Evolutionary conservation across 1,140 invertebrate species (phyloP), one percentile per base, ranked within the genome.

Genomic region (Drosophila orosa): DNA sequence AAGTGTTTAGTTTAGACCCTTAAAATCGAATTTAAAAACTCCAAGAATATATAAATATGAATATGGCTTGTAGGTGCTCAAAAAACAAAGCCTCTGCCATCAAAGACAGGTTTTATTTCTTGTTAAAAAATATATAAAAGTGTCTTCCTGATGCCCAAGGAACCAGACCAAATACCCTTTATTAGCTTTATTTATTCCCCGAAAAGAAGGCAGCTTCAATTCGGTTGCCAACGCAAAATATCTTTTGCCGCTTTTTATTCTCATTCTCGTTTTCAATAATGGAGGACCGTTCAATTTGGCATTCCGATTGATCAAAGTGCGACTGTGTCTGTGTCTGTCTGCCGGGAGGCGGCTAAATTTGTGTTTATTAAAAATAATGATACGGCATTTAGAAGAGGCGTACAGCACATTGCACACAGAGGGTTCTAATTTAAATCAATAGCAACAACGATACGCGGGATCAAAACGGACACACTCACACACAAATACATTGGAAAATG

Each of bases 311-410:
- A 78, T 78, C 76, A 78, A 78, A 78, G 76, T 52, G 47, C 19
- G 24, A 24, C 42, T 31, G 59, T n/a, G n/a, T n/a, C n/a, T n/a
- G n/a, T n/a, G n/a, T 13, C 33, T 25, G 44, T 25, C 44, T 39
- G 33, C 17, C 13, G 33, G 25, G 17, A 39, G 47, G n/a, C 25
- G 22, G 39, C 40, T 37, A 47, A 71, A 68, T 71, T 37, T 57
- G 50, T 29, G 66, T 72, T 78, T 78, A 78, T 78, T 66, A 78
- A 78, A 66, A 78, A 78, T 78, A 78, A 78, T 72, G 60, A 78
- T 58, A 56, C 22, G 27, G 17, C 75, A 56, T 63, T 72, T 76
- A 40, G 50, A 24, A 10, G 17, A 25, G 45, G 45, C 45, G 45
- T 17, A 48, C 45, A 27, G 1, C 1, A 6, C 15, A 24, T 22